Base-by-base conservation (phyloP, 2,797 vertebrate species). In the Myotis pilosus region DNA sequence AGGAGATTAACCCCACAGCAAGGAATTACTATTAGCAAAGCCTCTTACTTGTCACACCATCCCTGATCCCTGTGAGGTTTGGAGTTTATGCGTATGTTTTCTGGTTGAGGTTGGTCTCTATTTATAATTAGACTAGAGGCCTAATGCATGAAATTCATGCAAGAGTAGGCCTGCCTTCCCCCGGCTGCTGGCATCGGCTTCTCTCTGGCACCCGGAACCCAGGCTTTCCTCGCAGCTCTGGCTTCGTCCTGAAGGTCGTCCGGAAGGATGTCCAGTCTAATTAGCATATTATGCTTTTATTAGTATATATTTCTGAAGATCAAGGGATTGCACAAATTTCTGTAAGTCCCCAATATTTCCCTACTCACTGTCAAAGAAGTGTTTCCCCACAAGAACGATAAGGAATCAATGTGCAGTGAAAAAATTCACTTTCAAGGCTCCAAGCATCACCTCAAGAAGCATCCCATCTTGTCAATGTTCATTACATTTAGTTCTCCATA, bases 21-120 rank as follows among this genome's bases (percentile, higher is more conserved):
- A 94, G 62, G 51, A 94, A 94, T 93, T 85, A 87, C 66, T 66
- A 55, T 84, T 78, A 78, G 68, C 68, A 95, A 95, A 97, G 76
- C 82, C 49, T 92, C 76, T 80, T 76, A 57, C 53, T 94, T 95
- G 71, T 95, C 68, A 51, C n/a, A 75, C 44, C 84, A 95, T 94
- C 91, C 47, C 22, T 47, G 13, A 72, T 87, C 80, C 94, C 78
- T 69, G 6, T 49, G 33, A 75, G n/a, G 25, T 66, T 82, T 82
- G 30, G 55, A 91, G 68, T 75, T 94, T 87, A 62, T n/a, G 12
- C 20, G 19, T 41, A 68, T 72, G 36, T 76, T 94, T 95, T n/a
- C 64, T 92, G 71, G 71, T 75, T 69, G 28, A 89, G 23, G 22
- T 17, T 78, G 41, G 64, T 68, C n/a, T 93, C 60, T 87, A 0